Percentiles rank a stretch among this genome's conserved stretches.
Evolutionary conservation across 2,888 invertebrate species (phyloP).

Genomic region (Himalopsyche kuldschensis): DNA sequence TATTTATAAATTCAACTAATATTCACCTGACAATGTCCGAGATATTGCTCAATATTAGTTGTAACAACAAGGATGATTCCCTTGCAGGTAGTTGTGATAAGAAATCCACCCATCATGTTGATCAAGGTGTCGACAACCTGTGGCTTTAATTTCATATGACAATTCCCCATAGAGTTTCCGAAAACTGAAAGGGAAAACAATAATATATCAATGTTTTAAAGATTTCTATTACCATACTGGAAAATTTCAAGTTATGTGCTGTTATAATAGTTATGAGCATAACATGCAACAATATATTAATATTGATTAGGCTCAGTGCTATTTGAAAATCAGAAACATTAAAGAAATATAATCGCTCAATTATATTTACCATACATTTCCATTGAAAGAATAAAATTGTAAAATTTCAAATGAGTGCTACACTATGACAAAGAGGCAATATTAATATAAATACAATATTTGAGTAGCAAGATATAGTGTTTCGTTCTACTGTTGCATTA

Average conservation of each 20-base stretch:
- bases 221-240: neutral
- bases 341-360: too few species aligned
- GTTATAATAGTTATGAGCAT: too few species aligned
- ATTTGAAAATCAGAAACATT: too few species aligned
- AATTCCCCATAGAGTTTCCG: conserved; percentile 44
- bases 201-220: neutral
- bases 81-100: conserved; percentile 67
- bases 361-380: neutral
- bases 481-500: too few species aligned
- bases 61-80: conserved; percentile 78
- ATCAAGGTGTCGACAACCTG: conserved; percentile 56
- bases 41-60: conserved; percentile 69
- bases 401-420: too few species aligned
- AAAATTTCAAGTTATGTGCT: too few species aligned
- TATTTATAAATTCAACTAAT: neutral
- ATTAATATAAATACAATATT: too few species aligned
- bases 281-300: too few species aligned
- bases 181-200: conserved; percentile 44
- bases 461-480: too few species aligned
- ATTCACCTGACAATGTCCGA: conserved; percentile 75
- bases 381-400: neutral
- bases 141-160: conserved; percentile 43
- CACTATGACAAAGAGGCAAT: too few species aligned
- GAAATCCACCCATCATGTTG: conserved; percentile 67
- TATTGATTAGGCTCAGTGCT: too few species aligned